These are phyloP conservation scores for Malacosoma neustria DNA, from an alignment of 2,888 invertebrate genomes.

Conservation along the genomic window DNA sequence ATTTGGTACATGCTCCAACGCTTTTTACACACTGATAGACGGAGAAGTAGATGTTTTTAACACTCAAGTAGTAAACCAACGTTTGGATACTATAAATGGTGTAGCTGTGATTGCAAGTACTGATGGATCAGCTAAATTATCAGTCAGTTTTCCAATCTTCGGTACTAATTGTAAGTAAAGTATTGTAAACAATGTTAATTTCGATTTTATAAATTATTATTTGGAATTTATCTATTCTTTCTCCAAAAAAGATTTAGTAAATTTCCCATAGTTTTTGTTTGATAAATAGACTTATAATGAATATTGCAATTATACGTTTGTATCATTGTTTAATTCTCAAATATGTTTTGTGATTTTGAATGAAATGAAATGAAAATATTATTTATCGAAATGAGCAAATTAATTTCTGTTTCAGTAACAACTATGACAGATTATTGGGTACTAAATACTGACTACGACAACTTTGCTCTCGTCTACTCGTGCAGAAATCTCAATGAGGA, in stretches of 20 bases:
- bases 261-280: not conserved
- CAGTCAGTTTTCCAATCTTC: conserved; percentile 75
- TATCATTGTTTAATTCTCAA: not conserved
- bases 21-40: conserved; percentile 25
- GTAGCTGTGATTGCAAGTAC: conserved; percentile 37
- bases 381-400: too few relatives aligned
- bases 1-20: conserved; percentile 39
- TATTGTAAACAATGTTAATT: too few relatives aligned
- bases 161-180: conserved; percentile 36
- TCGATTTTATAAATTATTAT: too few relatives aligned
- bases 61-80: conserved; percentile 37
- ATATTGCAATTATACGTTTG: not conserved
- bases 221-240: too few relatives aligned
- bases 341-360: not conserved
- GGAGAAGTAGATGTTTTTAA: conserved; percentile 24
- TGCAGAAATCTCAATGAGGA: conserved; percentile 50
- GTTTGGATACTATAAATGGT: conserved; percentile 33
- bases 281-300: not conserved
- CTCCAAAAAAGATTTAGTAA: too few relatives aligned
- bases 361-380: too few relatives aligned
- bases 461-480: conserved; percentile 77
- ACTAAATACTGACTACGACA: conserved; percentile 76
- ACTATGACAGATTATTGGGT: conserved; percentile 69
- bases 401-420: conserved; percentile 27
- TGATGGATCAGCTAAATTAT: conserved; percentile 75